Base-by-base conservation (phyloP, 2,888 invertebrate genomes). In the Troides oblongomaculatus region DNA sequence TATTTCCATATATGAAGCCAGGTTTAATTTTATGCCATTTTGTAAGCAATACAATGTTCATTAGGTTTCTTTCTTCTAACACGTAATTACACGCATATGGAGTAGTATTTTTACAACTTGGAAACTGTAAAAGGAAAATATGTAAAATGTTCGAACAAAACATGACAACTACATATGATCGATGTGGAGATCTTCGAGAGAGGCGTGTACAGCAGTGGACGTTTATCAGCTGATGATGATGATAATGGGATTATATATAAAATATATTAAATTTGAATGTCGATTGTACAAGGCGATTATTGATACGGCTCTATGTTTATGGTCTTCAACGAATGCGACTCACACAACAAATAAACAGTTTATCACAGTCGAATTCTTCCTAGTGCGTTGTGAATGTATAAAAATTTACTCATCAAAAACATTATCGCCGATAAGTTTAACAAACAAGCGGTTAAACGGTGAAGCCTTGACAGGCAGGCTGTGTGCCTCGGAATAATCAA, bases 401-500 rank as follows among this genome's bases (percentile, higher is more conserved):
- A 43, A 43, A 58, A 62, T 62, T 62, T 62, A 25, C 7, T 62
- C 50, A 18, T 50, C 18, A 62, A 46, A 62, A 12, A 62, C 18
- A 25, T 64, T 39, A 64, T 39, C 56, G 36, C 25, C 39, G 36
- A 57, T 64, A 39, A 39, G 57, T 56, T 56, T 64, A 64, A 56
- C 57, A 64, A 64, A 64, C 56, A 66, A 10, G 53, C 63, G 59
- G 64, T 50, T 60, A 64, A 62, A 58, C 58, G 21, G 53, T 30
- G 25, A 36, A 60, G 14, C 66, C 70, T 70, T 67, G 66, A 61
- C 62, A 63, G 66, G 60, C 23, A 30, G n/a, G 62, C 43, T 25
- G 39, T 66, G 46, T 50, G 50, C 62, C 62, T 59, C 23, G 67
- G 72, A 68, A 73, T 67, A 69, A 72, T 73, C 73, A 74, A 74